Evolutionary conservation across 2,113 vertebrate species (phyloP).

Genomic region (Actenoides lindsayi): DNA sequence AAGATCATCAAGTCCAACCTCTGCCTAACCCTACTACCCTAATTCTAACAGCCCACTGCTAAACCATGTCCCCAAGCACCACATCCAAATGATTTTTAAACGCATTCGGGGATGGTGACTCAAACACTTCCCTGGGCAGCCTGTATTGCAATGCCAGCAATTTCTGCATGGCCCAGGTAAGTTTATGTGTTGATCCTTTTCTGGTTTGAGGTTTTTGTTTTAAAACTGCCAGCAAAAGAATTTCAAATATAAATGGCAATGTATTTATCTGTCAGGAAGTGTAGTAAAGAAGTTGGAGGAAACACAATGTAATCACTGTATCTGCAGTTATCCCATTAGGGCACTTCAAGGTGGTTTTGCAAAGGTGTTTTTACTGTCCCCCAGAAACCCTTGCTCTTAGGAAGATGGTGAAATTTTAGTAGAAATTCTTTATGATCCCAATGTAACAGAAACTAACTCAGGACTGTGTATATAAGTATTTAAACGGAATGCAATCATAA

Average conservation of each 20-base stretch:
- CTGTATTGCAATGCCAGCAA: not conserved
- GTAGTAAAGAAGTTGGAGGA: not conserved
- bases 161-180: not conserved
- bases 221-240: not conserved
- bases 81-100: too few species aligned
- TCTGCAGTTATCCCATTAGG: not conserved
- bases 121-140: too few species aligned
- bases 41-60: too few species aligned
- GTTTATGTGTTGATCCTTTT: not conserved
- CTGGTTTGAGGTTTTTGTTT: not conserved
- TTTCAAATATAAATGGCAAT: not conserved
- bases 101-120: too few species aligned
- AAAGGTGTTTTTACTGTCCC: not conserved
- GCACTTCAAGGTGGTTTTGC: not conserved
- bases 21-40: too few species aligned
- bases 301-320: not conserved
- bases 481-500: not conserved
- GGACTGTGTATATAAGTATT: accelerated
- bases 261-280: not conserved
- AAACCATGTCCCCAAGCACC: too few species aligned
- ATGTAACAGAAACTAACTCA: not conserved
- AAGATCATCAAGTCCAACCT: too few species aligned
- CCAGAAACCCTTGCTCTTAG: not conserved
- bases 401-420: not conserved
- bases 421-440: not conserved